phyloP scores from a whole-genome alignment of 2,113 vertebrate species.

The Silurus glanis region DNA sequence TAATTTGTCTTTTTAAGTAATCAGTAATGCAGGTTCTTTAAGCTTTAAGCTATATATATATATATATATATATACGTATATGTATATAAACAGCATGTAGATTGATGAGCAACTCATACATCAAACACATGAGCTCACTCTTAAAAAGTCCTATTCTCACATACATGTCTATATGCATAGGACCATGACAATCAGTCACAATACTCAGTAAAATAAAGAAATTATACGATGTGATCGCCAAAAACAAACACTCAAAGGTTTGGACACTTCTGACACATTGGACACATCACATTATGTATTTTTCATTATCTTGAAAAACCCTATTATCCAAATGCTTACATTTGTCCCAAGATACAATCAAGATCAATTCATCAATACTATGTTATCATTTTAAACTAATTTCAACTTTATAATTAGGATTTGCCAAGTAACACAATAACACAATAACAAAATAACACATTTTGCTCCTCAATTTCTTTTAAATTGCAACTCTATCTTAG shows the following conservation, averaged over 20 bases:
- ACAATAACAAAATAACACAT: too few relatives aligned
- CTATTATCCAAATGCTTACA: not conserved
- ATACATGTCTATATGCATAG: not conserved
- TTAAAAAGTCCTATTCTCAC: slow-evolving; percentile 2
- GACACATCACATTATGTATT: not conserved
- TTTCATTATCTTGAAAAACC: not conserved
- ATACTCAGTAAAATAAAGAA: not conserved
- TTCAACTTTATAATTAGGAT: not conserved
- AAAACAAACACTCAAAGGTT: too few relatives aligned
- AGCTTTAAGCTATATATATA: too few relatives aligned
- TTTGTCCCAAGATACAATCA: not conserved
- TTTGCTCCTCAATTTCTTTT: too few relatives aligned
- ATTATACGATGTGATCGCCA: not conserved
- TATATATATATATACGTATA: not conserved
- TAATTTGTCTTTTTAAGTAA: too few relatives aligned
- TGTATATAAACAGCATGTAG: not conserved
- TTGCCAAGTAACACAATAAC: not conserved
- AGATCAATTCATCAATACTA: too few relatives aligned
- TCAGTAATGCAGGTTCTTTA: not conserved
- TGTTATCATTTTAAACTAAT: not conserved
- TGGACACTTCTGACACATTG: not conserved
- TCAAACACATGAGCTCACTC: not conserved
- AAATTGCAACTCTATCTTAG: not conserved
- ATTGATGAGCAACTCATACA: not conserved
- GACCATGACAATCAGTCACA: too few relatives aligned